Percentiles rank a stretch among this genome's conserved stretches.
These are phyloP conservation scores for Danaus melanippus DNA, from an alignment of 1,140 invertebrate species.

Conservation along the genomic window DNA sequence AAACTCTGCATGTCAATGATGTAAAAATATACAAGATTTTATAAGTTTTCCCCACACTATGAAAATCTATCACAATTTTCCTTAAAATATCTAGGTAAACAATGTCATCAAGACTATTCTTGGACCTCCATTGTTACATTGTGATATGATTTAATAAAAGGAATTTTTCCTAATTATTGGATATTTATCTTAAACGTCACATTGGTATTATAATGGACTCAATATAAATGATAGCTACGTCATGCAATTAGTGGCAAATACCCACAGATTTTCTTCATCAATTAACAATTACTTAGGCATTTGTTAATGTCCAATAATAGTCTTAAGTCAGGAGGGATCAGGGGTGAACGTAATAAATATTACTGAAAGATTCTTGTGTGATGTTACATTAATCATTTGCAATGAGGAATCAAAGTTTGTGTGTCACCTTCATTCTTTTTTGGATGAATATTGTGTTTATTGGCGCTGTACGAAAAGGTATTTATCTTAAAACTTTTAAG, in stretches of 20 bases:
- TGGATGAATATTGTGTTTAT: conserved; percentile 6
- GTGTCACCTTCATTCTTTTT: conserved; percentile 7
- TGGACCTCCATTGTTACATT: conserved; percentile 10
- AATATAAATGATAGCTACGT: conserved; percentile 10
- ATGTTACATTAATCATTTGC: conserved; percentile 4
- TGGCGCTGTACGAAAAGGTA: conserved; percentile 12
- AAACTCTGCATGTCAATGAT: too few species aligned
- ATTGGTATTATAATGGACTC: conserved; percentile 4
- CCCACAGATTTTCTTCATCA: conserved; percentile 10
- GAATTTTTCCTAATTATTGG: conserved; percentile 13
- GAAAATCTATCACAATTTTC: too few species aligned
- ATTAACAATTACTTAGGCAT: conserved; percentile 16
- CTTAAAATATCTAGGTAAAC: too few species aligned
- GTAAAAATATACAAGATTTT: too few species aligned
- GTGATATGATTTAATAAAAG: conserved; percentile 6
- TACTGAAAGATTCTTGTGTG: not conserved
- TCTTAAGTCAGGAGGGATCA: not conserved
- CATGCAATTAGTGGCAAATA: conserved; percentile 17
- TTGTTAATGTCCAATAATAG: conserved; percentile 7
- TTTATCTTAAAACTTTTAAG: too few species aligned
- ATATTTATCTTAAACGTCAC: conserved; percentile 4
- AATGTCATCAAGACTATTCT: too few species aligned
- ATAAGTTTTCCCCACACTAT: too few species aligned
- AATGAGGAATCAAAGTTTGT: not conserved
- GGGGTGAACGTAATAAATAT: conserved; percentile 2